Evolutionary conservation across 2,113 vertebrate genomes (phyloP).

Genomic region (Mobula birostris): DNA sequence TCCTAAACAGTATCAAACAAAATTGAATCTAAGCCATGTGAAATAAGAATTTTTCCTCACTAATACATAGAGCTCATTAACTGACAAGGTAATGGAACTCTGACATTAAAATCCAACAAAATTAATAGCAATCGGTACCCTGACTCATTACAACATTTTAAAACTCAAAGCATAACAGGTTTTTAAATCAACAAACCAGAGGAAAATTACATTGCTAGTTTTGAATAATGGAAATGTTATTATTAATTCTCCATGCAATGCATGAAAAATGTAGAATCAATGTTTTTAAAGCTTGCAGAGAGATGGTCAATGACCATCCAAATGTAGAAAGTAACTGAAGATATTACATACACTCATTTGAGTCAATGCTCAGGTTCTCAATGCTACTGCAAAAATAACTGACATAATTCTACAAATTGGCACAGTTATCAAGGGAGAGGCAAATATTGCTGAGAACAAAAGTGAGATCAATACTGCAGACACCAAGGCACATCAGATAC

Average conservation of each 20-base stretch:
- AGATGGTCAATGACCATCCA: neutral
- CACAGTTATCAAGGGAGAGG: conserved; percentile 2
- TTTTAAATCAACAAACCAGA: neutral
- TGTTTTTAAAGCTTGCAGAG: neutral
- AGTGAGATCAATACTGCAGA: neutral
- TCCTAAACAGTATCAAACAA: too few relatives aligned
- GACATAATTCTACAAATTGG: neutral
- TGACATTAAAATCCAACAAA: neutral
- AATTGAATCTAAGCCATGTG: too few relatives aligned
- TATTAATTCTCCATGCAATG: neutral
- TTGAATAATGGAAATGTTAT: neutral
- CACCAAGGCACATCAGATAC: neutral
- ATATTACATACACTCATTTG: neutral
- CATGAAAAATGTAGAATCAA: neutral
- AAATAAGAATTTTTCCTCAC: neutral
- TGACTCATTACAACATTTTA: neutral
- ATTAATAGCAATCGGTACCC: neutral
- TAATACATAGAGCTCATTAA: neutral
- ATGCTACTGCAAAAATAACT: neutral
- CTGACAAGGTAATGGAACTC: neutral
- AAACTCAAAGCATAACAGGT: neutral
- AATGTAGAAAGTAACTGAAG: conserved; percentile 19
- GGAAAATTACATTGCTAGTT: neutral
- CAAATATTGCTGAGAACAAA: neutral
- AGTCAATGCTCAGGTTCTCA: neutral